Conservation (phyloP, 2,888 invertebrate genomes). For the Andrena flavipes region DNA sequence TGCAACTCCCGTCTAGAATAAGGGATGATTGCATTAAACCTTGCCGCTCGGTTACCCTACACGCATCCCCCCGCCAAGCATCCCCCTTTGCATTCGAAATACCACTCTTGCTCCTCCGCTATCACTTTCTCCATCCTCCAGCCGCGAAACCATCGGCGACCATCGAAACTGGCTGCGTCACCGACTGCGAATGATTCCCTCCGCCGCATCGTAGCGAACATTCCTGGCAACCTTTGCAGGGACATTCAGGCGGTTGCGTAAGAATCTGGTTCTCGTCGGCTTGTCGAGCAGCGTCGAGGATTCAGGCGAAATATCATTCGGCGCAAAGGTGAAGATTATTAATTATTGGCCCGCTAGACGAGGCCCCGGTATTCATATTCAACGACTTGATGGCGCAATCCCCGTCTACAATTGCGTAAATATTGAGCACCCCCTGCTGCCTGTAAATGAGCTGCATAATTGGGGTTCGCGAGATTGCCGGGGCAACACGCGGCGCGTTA, state of each 20-base stretch:
- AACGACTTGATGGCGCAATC: slow-evolving; percentile 38
- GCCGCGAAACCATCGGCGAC: too few relatives aligned
- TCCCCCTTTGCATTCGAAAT: background rate
- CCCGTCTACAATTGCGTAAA: slow-evolving; percentile 25
- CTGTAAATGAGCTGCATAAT: slow-evolving; percentile 57
- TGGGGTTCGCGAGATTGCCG: slow-evolving; percentile 36
- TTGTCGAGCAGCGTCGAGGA: background rate
- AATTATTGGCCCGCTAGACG: slow-evolving; percentile 21
- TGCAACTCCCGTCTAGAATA: slow-evolving; percentile 38
- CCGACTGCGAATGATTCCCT: background rate
- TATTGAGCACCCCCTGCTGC: slow-evolving; percentile 31
- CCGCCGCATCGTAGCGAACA: background rate
- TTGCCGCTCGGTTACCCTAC: slow-evolving; percentile 10
- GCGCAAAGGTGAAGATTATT: slow-evolving; percentile 6
- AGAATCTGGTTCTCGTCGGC: background rate
- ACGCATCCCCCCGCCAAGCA: background rate
- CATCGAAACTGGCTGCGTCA: too few relatives aligned
- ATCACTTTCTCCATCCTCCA: background rate
- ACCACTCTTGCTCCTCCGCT: background rate
- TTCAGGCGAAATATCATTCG: background rate
- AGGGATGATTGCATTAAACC: slow-evolving; percentile 50
- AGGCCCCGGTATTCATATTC: slow-evolving; percentile 20
- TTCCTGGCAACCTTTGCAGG: background rate
- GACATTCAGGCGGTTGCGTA: background rate
- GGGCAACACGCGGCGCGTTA: slow-evolving; percentile 2